Base-by-base conservation (phyloP, 2,888 invertebrate genomes). In the Protophormia terraenovae region DNA sequence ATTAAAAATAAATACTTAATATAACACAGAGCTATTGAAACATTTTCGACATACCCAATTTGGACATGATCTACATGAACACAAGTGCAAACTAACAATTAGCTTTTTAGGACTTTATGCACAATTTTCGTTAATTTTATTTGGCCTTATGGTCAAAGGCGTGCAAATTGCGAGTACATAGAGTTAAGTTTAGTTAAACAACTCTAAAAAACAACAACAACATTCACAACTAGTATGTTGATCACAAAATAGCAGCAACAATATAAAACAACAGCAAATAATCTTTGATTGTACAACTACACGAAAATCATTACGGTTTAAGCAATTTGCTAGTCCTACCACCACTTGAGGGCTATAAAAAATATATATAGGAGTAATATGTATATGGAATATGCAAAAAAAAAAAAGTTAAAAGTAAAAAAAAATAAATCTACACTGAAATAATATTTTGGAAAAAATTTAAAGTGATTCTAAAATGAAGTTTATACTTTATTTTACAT, bases 101-200 rank as follows among this genome's bases (percentile, higher is more conserved):
- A 85, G 85, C 78, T 85, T 82, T 82, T 85, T 85, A 85, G 82
- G 85, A 82, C 75, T 86, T 85, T 84, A 83, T 84, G 86, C 84
- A 83, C 86, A 88, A 87, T 88, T 87, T 86, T 86, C 84, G 84
- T 87, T 87, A 88, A 87, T 87, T 88, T 87, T 85, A 84, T 87
- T 87, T 87, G 86, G 87, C 86, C 87, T 86, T 79, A 73, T 86
- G 87, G 88, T 87, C 87, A 87, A 85, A 87, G 87, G 86, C 87
- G 88, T 88, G 87, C 86, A 88, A 87, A 87, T 87, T 86, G 85
- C 55, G 67, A 73, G 76, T 80, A 79, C 78, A 81, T 58, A 66
- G 66, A 66, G 75, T 69, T 58, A 55, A 75, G 69, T 81, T 84
- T 47, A 69, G 76, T 19, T 24, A 64, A 72, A 66, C 71, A 53